These are phyloP conservation scores for Dugesia japonica DNA, from an alignment of 2,888 invertebrate genomes.

Conservation along the genomic window DNA sequence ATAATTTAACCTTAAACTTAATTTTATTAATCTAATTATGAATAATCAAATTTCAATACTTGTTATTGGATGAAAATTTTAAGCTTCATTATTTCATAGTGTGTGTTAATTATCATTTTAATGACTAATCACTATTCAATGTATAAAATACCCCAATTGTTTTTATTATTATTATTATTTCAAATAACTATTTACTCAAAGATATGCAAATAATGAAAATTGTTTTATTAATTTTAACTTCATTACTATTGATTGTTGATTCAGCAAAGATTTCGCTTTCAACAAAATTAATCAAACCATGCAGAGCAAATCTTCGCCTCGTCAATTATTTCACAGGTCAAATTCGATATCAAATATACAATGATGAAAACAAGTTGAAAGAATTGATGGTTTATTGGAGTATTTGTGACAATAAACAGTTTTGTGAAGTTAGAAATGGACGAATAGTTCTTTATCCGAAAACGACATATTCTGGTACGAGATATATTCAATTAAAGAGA, in stretches of 20 bases:
- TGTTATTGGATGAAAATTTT: too few species aligned
- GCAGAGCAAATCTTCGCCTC: neutral
- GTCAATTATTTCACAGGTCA: neutral
- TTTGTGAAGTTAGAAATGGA: neutral
- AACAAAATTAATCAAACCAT: neutral
- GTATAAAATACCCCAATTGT: too few species aligned
- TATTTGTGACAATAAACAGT: neutral
- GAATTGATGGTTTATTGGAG: neutral
- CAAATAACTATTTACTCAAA: too few species aligned
- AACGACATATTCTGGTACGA: neutral
- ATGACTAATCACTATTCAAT: too few species aligned
- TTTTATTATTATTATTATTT: too few species aligned
- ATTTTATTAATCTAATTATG: too few species aligned
- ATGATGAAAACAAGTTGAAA: neutral
- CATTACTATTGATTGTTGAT: neutral
- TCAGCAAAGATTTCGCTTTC: neutral
- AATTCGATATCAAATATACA: neutral
- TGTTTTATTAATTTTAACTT: too few species aligned
- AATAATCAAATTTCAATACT: too few species aligned
- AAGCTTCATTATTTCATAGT: too few species aligned
- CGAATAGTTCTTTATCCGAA: neutral
- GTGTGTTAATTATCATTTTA: too few species aligned
- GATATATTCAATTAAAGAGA: neutral
- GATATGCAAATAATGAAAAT: too few species aligned
- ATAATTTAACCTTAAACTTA: too few species aligned